Evolutionary conservation across 2,888 invertebrate genomes (phyloP).

Genomic region (Lumbricus terrestris): DNA sequence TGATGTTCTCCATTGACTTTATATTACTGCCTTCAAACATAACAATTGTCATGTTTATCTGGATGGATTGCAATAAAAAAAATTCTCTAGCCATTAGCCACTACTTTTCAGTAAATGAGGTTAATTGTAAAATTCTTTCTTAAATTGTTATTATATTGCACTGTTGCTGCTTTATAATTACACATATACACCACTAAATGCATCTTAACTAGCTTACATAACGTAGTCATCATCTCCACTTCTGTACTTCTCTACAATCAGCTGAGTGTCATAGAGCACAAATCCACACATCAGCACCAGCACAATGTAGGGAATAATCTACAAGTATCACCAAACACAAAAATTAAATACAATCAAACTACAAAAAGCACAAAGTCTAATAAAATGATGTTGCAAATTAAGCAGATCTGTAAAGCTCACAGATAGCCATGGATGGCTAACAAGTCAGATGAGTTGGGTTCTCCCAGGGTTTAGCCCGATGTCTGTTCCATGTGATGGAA

Average conservation of each 20-base stretch:
- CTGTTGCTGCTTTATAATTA: background rate
- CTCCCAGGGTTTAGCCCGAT: no score
- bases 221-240: constrained; percentile 90
- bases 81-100: background rate
- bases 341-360: background rate
- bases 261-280: constrained; percentile 93
- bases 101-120: background rate
- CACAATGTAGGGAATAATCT: constrained; percentile 84
- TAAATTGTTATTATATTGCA: background rate
- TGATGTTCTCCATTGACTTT: background rate
- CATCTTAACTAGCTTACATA: constrained; percentile 54
- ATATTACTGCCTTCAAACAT: background rate
- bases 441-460: no score
- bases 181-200: background rate
- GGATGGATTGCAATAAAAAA: no score
- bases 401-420: no score
- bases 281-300: constrained; percentile 89
- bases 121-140: background rate
- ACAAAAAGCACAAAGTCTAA: background rate
- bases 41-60: background rate
- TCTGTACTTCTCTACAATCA: constrained; percentile 87
- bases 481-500: no score
- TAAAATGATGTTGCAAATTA: background rate
- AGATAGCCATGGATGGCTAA: no score
- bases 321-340: constrained; percentile 46